Conservation (phyloP, 2,888 invertebrate genomes). For the Baronia brevicornis region DNA sequence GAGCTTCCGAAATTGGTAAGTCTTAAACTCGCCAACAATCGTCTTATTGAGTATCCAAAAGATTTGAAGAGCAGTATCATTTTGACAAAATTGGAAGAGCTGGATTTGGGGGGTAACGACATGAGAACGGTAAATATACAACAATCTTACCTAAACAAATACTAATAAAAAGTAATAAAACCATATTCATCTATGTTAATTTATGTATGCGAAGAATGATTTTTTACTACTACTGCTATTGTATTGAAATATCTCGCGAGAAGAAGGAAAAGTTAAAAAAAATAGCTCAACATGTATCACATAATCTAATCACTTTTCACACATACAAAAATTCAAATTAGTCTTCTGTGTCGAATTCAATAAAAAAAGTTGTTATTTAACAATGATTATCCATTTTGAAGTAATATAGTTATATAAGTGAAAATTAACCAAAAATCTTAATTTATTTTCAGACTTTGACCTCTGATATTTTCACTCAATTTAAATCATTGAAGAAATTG, state of each 20-base stretch:
- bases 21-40: slow-evolving; percentile 56
- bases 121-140: slow-evolving; percentile 60
- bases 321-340: too few species aligned
- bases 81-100: slow-evolving; percentile 49
- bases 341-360: slow-evolving; percentile 1
- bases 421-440: too few species aligned
- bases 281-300: too few species aligned
- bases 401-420: slow-evolving; percentile 4
- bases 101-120: slow-evolving; percentile 66
- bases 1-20: slow-evolving; percentile 47
- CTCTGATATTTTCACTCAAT: slow-evolving; percentile 45
- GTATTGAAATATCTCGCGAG: too few species aligned
- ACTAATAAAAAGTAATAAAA: neutral
- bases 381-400: neutral
- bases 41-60: slow-evolving; percentile 55
- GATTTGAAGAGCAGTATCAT: slow-evolving; percentile 59
- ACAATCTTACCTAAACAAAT: too few species aligned
- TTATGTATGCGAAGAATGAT: too few species aligned
- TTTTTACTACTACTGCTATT: too few species aligned
- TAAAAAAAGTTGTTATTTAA: slow-evolving; percentile 15
- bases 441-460: slow-evolving; percentile 48
- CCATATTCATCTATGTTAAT: neutral
- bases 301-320: too few species aligned
- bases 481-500: slow-evolving; percentile 45
- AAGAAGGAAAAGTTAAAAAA: too few species aligned